phyloP scores from a whole-genome alignment of 2,797 vertebrate genomes.

The Fundulus diaphanus region DNA sequence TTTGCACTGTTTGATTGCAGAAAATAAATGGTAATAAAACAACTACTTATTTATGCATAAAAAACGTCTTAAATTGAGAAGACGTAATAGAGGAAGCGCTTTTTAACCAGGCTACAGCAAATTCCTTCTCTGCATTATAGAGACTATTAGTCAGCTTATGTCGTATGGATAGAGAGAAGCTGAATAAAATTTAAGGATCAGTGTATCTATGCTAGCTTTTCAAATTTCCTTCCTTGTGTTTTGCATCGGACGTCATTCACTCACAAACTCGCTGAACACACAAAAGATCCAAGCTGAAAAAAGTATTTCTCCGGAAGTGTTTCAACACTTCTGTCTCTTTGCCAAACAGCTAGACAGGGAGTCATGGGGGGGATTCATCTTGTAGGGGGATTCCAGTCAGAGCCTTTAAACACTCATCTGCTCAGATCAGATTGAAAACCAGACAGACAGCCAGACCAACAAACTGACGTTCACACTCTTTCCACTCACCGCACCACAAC shows the following conservation, averaged over 20 bases:
- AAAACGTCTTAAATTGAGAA: slow-evolving; percentile 25
- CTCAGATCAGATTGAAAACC: slow-evolving; percentile 51
- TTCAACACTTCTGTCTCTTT: slow-evolving; percentile 66
- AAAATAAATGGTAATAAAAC: background rate
- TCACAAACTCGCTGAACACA: slow-evolving; percentile 16
- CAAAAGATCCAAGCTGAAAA: slow-evolving; percentile 4
- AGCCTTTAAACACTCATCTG: slow-evolving; percentile 39
- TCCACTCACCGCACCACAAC: slow-evolving; percentile 35
- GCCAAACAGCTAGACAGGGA: slow-evolving; percentile 63
- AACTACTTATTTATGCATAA: background rate
- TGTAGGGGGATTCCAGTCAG: slow-evolving; percentile 8
- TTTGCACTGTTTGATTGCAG: background rate
- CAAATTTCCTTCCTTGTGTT: background rate
- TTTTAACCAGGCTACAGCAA: slow-evolving; percentile 43
- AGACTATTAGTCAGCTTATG: slow-evolving; percentile 14
- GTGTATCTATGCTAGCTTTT: background rate
- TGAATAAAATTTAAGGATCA: background rate
- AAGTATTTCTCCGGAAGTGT: slow-evolving; percentile 64
- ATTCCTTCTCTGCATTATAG: slow-evolving; percentile 19
- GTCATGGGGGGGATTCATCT: slow-evolving; percentile 52
- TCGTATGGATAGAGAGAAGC: background rate
- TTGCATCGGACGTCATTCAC: background rate
- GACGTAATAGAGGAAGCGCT: slow-evolving; percentile 53
- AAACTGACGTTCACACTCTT: slow-evolving; percentile 35
- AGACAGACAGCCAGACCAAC: slow-evolving; percentile 48